Base-by-base conservation (phyloP, 2,113 vertebrate species). In the Colinus virginianus region DNA sequence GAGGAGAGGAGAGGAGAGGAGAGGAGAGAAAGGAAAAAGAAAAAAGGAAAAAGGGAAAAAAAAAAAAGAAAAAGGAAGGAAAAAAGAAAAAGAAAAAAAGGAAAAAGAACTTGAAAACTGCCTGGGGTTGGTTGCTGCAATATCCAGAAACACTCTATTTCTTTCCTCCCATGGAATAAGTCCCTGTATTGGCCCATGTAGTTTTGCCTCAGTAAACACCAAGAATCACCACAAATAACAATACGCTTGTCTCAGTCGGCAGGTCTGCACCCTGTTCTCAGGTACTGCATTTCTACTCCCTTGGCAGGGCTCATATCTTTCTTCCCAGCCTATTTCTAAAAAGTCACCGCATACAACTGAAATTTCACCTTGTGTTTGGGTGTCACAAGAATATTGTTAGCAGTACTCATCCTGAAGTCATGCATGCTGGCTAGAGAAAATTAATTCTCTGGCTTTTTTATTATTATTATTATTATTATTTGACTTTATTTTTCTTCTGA, bases 161-260 rank as follows among this genome's bases (percentile, higher is more conserved):
- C 30, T 86, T 72, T 61, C 67, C 63, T 78, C 30, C 28, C 76
- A 55, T 45, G 25, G 19, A 89, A 78, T 79, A 82, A 34, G 25
- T 81, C 63, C 63, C 63, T 84, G 69, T 72, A 72, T 43, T 62
- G 43, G 48, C 59, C 34, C 40, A 55, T 0, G 1, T 78, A 79
- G 38, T 89, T 92, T 96, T 89, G 70, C 75, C 70, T 92, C 55
- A 32, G 51, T 77, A 90, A 94, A 88, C 84, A 89, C 38, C 68
- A 93, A 85, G 87, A 94, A 90, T 83, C 49, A 74, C 46, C 79
- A 49, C 81, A 90, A 75, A 84, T 16, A 75, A 36, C 0, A 17
- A 49, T 79, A 84, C 42, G 36, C 49, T 90, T 84, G 62, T 78
- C 80, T 93, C 80, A 88, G 70, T 76, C 58, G 78, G 48, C 49